Conservation (phyloP, 2,797 vertebrate genomes). For the Smutsia temminckii region DNA sequence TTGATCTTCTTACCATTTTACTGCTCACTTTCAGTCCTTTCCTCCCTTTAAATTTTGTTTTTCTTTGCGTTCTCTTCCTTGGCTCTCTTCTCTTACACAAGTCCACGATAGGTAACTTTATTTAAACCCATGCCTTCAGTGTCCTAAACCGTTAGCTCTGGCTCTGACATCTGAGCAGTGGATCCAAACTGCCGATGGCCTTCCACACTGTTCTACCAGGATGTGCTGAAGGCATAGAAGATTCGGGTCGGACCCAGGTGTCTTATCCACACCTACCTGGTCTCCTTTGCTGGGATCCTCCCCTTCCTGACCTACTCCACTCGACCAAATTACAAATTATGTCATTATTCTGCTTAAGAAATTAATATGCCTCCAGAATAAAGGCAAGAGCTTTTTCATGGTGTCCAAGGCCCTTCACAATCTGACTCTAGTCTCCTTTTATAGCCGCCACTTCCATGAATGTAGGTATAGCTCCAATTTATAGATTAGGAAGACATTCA, state of each 20-base stretch:
- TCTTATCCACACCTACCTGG: not conserved
- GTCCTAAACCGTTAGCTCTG: not conserved
- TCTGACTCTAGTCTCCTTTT: not conserved
- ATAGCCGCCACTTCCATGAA: not conserved
- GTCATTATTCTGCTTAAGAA: not conserved
- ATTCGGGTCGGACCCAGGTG: not conserved
- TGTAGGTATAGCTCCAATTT: not conserved
- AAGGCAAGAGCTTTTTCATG: not conserved
- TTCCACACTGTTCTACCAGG: not conserved
- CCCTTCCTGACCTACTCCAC: rapidly evolving
- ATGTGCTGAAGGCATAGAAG: not conserved
- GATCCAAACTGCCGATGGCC: not conserved
- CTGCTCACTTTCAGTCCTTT: not conserved
- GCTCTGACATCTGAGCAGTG: not conserved
- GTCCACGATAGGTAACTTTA: not conserved
- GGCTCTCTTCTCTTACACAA: not conserved
- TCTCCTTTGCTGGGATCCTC: not conserved
- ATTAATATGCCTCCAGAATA: not conserved
- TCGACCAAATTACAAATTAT: not conserved
- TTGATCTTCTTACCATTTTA: not conserved
- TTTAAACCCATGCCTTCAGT: not conserved
- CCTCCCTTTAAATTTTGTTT: not conserved
- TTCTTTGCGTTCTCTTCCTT: not conserved
- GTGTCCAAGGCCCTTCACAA: not conserved
- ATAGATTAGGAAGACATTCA: not conserved